Conservation (phyloP, 2,888 invertebrate genomes). For the Uloborus plumipes region DNA sequence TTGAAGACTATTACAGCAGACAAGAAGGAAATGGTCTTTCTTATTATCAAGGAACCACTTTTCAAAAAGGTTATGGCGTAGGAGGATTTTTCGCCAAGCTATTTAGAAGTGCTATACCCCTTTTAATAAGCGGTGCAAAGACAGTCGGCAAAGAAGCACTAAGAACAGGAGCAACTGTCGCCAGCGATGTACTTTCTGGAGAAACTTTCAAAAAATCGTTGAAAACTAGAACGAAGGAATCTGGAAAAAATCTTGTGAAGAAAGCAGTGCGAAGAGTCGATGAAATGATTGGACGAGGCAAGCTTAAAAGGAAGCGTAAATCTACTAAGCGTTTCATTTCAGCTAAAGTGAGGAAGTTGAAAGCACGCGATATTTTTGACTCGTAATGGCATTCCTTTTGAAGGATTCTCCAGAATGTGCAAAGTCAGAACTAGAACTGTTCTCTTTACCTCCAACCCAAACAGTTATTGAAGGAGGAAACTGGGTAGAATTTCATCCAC, state of each 20-base stretch:
- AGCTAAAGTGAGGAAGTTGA: constrained; percentile 24
- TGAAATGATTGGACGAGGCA: constrained; percentile 32
- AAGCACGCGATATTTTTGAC: constrained; percentile 25
- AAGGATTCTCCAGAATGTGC: constrained; percentile 29
- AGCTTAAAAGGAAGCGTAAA: constrained; percentile 36
- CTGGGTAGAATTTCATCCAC: constrained; percentile 25
- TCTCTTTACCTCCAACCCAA: constrained; percentile 17
- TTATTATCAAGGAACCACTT: constrained; percentile 1
- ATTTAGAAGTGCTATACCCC: constrained; percentile 25
- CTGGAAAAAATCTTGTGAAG: constrained; percentile 15
- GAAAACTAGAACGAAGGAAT: constrained; percentile 19
- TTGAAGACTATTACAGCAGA: constrained; percentile 22
- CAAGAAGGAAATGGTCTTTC: constrained; percentile 12
- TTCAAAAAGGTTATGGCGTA: constrained; percentile 24
- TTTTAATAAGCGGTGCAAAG: constrained; percentile 28
- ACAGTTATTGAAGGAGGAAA: constrained; percentile 19
- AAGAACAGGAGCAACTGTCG: constrained; percentile 23
- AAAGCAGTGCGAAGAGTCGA: constrained; percentile 23
- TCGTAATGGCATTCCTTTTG: constrained; percentile 21
- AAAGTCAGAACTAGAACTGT: constrained; percentile 19
- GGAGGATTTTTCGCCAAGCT: constrained; percentile 14
- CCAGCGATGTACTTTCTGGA: constrained; percentile 10
- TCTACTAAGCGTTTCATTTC: constrained; percentile 19
- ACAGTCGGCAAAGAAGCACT: constrained; percentile 27
- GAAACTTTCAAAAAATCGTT: constrained; percentile 23